A percentile compares a stretch with the other conserved stretches of the same genome.
Conservation (phyloP, 2,888 invertebrate species). For the Horisme vitalbata region DNA sequence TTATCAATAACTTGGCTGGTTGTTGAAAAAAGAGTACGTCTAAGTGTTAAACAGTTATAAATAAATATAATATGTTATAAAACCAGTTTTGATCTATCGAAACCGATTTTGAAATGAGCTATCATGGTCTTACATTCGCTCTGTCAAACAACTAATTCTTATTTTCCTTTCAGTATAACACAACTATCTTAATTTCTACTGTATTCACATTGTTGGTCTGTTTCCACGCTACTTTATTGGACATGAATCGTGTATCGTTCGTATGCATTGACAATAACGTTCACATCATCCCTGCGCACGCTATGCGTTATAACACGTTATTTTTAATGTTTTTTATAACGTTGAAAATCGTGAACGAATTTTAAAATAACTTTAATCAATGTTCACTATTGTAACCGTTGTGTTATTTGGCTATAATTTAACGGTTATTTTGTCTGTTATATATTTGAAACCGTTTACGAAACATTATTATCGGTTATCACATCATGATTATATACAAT, state of each 20-base stretch:
- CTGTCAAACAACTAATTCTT: conserved; percentile 37
- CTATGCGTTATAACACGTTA: conserved; percentile 41
- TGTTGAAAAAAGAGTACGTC: too few relatives aligned
- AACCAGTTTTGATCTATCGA: too few relatives aligned
- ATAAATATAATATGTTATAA: too few relatives aligned
- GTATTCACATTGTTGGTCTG: conserved; percentile 47
- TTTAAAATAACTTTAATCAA: too few relatives aligned
- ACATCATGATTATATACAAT: too few relatives aligned
- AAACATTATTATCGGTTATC: too few relatives aligned
- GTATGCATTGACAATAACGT: conserved; percentile 57
- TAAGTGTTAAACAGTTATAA: too few relatives aligned
- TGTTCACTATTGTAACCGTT: not conserved
- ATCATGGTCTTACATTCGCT: conserved; percentile 37
- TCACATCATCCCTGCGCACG: conserved; percentile 45
- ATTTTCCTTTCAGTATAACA: conserved; percentile 54
- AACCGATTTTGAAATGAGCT: too few relatives aligned
- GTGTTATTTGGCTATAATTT: not conserved
- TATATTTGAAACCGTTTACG: too few relatives aligned
- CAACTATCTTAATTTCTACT: conserved; percentile 46
- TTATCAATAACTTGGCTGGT: too few relatives aligned
- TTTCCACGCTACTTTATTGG: conserved; percentile 68
- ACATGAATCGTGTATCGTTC: conserved; percentile 67
- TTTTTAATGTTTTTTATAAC: not conserved
- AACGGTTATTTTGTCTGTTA: not conserved
- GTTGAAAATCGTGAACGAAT: not conserved